Evolutionary conservation across 2,797 vertebrate species (phyloP).

Genomic region (Champsocephalus esox): DNA sequence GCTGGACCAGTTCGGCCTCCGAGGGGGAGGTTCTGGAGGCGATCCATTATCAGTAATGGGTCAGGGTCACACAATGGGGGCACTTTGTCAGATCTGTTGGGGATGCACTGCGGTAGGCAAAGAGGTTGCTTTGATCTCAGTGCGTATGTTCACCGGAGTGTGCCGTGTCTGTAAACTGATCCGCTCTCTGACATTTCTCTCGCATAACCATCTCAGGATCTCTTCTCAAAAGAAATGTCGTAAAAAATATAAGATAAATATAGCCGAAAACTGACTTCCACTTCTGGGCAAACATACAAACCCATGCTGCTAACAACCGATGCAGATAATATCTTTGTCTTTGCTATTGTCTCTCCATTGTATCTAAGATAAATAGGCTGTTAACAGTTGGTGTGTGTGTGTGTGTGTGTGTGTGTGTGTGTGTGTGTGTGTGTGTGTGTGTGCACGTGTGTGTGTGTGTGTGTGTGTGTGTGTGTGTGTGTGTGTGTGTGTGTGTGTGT

Average conservation of each 20-base stretch:
- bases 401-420: slow-evolving; percentile 69
- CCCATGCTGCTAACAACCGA: slow-evolving; percentile 33
- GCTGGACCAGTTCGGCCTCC: slow-evolving; percentile 57
- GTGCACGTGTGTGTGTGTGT: slow-evolving; percentile 27
- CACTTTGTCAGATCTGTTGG: slow-evolving; percentile 80
- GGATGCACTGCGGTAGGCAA: slow-evolving; percentile 82
- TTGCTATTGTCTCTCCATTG: slow-evolving; percentile 72
- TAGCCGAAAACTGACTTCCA: slow-evolving; percentile 63
- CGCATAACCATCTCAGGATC: slow-evolving; percentile 68
- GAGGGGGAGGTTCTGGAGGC: slow-evolving; percentile 72
- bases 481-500: slow-evolving; percentile 66
- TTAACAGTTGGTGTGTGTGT: slow-evolving; percentile 68
- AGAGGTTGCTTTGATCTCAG: slow-evolving; percentile 81
- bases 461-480: slow-evolving; percentile 69
- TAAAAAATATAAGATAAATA: slow-evolving; percentile 66
- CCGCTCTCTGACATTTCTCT: slow-evolving; percentile 76
- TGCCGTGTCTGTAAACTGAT: slow-evolving; percentile 85
- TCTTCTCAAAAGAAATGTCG: slow-evolving; percentile 34
- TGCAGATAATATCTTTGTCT: slow-evolving; percentile 65
- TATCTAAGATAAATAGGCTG: slow-evolving; percentile 68
- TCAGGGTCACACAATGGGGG: slow-evolving; percentile 83
- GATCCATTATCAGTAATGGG: slow-evolving; percentile 83
- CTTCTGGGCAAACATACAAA: slow-evolving; percentile 52
- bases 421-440: slow-evolving; percentile 68
- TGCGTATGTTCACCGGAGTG: slow-evolving; percentile 83